Percentiles rank a stretch among this genome's conserved stretches.
phyloP scores from a whole-genome alignment of 1,140 invertebrate species.

The Meloidogyne floridensis region DNA sequence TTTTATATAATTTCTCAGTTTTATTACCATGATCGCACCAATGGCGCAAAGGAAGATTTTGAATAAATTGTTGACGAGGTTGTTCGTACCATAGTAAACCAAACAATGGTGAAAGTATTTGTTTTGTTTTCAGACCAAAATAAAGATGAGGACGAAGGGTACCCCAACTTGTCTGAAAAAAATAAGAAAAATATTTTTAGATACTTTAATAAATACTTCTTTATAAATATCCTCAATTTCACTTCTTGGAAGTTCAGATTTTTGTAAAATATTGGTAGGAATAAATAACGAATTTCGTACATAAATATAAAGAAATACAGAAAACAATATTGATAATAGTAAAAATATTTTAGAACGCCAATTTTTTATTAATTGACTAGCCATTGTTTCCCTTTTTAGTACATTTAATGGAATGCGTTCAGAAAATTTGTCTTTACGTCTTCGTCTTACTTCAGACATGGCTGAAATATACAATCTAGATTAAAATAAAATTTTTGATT shows the following conservation, averaged over 20 bases:
- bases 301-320: constrained; percentile 1
- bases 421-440: not conserved
- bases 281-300: constrained; percentile 11
- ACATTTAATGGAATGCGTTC: not conserved
- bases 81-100: constrained; percentile 92
- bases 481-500: not conserved
- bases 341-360: constrained; percentile 4
- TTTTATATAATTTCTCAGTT: constrained; percentile 4
- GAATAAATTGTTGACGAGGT: constrained; percentile 73
- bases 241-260: constrained; percentile 17
- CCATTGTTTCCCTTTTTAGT: not conserved
- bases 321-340: constrained; percentile 5
- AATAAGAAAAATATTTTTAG: not conserved
- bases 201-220: not conserved
- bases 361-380: not conserved
- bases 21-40: constrained; percentile 89
- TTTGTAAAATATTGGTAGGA: constrained; percentile 13
- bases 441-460: constrained; percentile 4
- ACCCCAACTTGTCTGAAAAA: constrained; percentile 74
- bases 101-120: constrained; percentile 82
- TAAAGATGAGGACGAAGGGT: constrained; percentile 81
- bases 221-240: constrained; percentile 27
- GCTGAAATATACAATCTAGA: not conserved
- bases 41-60: constrained; percentile 69
- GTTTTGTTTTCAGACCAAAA: constrained; percentile 81